Percentiles rank a stretch among this genome's conserved stretches.
Conservation (phyloP, 2,113 vertebrate species). For the Rhynchopsitta pachyrhyncha region DNA sequence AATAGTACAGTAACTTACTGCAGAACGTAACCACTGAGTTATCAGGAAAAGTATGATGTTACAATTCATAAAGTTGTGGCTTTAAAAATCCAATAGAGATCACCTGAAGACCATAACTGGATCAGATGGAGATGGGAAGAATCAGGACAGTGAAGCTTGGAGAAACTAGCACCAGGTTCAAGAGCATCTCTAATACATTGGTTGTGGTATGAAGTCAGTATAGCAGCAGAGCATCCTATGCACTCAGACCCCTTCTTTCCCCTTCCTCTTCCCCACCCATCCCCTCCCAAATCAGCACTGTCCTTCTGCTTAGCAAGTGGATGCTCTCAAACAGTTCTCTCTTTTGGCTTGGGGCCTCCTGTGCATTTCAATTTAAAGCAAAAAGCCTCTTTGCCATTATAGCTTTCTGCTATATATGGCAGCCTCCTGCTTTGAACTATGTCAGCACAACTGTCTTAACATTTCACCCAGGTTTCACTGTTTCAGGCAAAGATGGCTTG, state of each 20-base stretch:
- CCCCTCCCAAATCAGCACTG: slow-evolving; percentile 42
- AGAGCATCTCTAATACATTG: slow-evolving; percentile 70
- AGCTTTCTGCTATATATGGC: slow-evolving; percentile 55
- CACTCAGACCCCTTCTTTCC: slow-evolving; percentile 37
- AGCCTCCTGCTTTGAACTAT: slow-evolving; percentile 63
- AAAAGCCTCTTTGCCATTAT: slow-evolving; percentile 65
- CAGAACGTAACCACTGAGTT: slow-evolving; percentile 57
- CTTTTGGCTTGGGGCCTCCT: slow-evolving; percentile 67
- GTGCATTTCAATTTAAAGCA: slow-evolving; percentile 66
- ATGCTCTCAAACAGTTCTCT: slow-evolving; percentile 67
- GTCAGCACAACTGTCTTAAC: slow-evolving; percentile 61
- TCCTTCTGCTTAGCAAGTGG: slow-evolving; percentile 65
- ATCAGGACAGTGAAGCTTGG: slow-evolving; percentile 69
- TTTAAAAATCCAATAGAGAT: slow-evolving; percentile 72
- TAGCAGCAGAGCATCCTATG: slow-evolving; percentile 67
- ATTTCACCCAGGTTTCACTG: slow-evolving; percentile 60
- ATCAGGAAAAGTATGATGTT: slow-evolving; percentile 58
- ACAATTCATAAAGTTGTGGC: slow-evolving; percentile 71
- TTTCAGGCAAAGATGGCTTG: slow-evolving; percentile 59
- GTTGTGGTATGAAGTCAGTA: slow-evolving; percentile 70
- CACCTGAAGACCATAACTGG: slow-evolving; percentile 71
- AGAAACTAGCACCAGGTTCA: slow-evolving; percentile 70
- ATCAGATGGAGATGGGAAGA: slow-evolving; percentile 70
- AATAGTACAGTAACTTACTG: slow-evolving; percentile 50
- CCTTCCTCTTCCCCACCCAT: slow-evolving; percentile 10